These are phyloP conservation scores for Eupithecia subumbrata DNA, from an alignment of 2,888 invertebrate species.

Conservation along the genomic window DNA sequence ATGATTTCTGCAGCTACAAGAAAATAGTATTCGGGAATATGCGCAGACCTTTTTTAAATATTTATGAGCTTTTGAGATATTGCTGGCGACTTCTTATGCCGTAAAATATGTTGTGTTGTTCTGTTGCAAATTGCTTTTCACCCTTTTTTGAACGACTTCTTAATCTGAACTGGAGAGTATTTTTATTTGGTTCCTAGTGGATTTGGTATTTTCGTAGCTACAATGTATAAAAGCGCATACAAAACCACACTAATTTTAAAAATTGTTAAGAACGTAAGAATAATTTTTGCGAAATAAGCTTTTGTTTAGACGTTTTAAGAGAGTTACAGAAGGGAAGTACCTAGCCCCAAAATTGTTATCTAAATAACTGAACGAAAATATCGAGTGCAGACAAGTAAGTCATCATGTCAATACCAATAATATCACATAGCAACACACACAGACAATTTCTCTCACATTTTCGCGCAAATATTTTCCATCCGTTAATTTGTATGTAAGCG, in stretches of 20 bases:
- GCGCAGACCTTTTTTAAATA: constrained; percentile 48
- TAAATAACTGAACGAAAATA: background rate
- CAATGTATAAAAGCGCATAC: background rate
- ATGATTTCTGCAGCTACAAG: constrained; percentile 48
- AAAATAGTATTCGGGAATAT: constrained; percentile 45
- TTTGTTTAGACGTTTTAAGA: background rate
- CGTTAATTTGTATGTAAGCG: constrained; percentile 67
- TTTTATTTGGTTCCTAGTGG: background rate
- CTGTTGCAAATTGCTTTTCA: constrained; percentile 28
- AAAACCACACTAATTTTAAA: background rate
- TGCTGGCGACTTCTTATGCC: constrained; percentile 35
- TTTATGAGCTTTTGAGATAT: constrained; percentile 44
- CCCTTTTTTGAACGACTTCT: constrained; percentile 6
- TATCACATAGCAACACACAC: constrained; percentile 10
- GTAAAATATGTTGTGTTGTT: constrained; percentile 39
- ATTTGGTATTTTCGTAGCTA: background rate
- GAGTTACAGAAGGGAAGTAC: background rate
- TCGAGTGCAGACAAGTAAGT: background rate
- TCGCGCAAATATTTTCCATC: constrained; percentile 59
- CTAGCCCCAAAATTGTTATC: background rate
- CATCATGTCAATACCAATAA: background rate
- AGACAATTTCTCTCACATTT: constrained; percentile 36
- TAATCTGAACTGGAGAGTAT: constrained; percentile 2
- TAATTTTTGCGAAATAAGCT: background rate
- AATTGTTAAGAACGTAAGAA: too few species aligned